Percentiles rank a stretch among this genome's conserved stretches.
These are phyloP conservation scores for Atethmia centrago DNA, from an alignment of 2,888 invertebrate species.

Conservation along the genomic window DNA sequence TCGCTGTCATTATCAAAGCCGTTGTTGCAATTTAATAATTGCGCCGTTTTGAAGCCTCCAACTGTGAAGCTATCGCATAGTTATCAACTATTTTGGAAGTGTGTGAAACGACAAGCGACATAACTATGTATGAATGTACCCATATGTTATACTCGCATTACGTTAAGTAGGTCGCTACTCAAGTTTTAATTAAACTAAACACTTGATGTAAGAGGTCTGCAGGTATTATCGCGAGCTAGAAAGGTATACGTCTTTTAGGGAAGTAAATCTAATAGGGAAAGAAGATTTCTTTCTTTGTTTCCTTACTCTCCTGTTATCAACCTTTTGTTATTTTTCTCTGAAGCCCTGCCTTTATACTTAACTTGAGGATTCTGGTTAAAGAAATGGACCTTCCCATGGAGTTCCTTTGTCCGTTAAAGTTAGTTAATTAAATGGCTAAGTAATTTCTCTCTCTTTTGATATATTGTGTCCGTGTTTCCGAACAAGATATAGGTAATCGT, in stretches of 20 bases:
- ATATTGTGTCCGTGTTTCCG: constrained; percentile 34
- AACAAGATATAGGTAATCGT: constrained; percentile 27
- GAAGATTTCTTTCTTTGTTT: constrained; percentile 68
- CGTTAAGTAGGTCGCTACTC: constrained; percentile 55
- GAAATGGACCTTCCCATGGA: constrained; percentile 48
- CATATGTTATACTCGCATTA: constrained; percentile 27
- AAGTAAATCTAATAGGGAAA: constrained; percentile 71
- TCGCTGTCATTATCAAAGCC: constrained; percentile 41
- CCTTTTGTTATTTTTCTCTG: constrained; percentile 67
- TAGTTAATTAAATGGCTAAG: constrained; percentile 55
- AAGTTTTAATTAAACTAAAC: constrained; percentile 67
- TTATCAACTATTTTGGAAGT: constrained; percentile 59
- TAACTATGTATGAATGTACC: constrained; percentile 5
- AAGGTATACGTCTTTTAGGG: constrained; percentile 68
- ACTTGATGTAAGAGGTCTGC: constrained; percentile 59
- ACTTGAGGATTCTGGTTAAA: constrained; percentile 55
- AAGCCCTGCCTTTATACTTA: constrained; percentile 56
- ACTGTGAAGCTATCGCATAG: constrained; percentile 44
- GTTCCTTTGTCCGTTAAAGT: constrained; percentile 47
- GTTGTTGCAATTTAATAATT: constrained; percentile 54
- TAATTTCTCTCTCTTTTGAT: constrained; percentile 50
- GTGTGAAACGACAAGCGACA: constrained; percentile 31
- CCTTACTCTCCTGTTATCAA: constrained; percentile 64
- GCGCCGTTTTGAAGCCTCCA: constrained; percentile 31
- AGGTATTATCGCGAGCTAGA: constrained; percentile 63